Percentiles rank a stretch among this genome's conserved stretches.
Evolutionary conservation across 2,113 vertebrate species (phyloP).

Genomic region (Tragelaphus strepsiceros): DNA sequence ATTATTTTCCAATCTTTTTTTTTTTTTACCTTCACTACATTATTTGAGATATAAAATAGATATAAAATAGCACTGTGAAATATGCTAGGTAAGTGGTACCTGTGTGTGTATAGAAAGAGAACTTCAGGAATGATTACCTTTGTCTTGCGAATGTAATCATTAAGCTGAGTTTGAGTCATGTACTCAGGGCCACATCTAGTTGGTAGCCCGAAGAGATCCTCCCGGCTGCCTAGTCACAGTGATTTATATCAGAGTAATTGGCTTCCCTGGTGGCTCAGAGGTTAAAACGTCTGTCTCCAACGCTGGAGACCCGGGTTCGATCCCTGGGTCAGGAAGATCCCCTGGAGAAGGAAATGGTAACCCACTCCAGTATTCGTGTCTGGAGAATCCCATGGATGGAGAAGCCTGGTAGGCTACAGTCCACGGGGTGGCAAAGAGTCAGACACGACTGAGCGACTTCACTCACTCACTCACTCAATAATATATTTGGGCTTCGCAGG

Average conservation of each 20-base stretch:
- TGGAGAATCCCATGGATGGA: too few relatives aligned
- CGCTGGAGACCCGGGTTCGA: too few relatives aligned
- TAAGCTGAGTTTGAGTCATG: not conserved
- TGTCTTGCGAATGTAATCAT: not conserved
- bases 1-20: conserved; percentile 7
- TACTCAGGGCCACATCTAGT: not conserved
- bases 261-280: not conserved
- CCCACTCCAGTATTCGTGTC: too few relatives aligned
- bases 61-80: not conserved
- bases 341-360: too few relatives aligned
- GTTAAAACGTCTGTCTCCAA: too few relatives aligned
- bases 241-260: not conserved
- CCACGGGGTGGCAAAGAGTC: too few relatives aligned
- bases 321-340: too few relatives aligned
- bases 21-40: not conserved
- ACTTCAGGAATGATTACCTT: not conserved
- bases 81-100: not conserved
- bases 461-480: not conserved
- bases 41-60: not conserved
- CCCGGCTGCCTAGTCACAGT: not conserved
- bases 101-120: not conserved
- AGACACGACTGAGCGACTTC: too few relatives aligned
- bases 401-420: too few relatives aligned
- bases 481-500: not conserved
- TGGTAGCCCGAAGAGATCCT: not conserved